A percentile compares a stretch with the other conserved stretches of the same genome.
These are phyloP conservation scores for Kuschelorhynchus macadamiae DNA, from an alignment of 2,888 invertebrate genomes.

Conservation along the genomic window DNA sequence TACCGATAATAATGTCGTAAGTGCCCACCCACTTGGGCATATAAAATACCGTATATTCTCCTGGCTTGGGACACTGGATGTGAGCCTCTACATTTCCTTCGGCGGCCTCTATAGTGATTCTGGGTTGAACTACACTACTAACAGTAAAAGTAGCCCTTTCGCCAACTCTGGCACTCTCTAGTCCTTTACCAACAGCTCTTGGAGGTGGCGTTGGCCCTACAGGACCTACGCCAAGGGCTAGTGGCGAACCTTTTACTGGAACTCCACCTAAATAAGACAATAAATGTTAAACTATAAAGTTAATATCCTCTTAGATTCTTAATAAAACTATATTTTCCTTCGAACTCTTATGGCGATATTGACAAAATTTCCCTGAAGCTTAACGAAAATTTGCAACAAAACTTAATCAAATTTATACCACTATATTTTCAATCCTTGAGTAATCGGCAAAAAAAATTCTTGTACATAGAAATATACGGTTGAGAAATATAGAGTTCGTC, in stretches of 20 bases:
- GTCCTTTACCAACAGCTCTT: conserved; percentile 78
- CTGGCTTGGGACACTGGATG: conserved; percentile 71
- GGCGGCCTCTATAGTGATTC: conserved; percentile 70
- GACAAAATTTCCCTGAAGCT: too few relatives aligned
- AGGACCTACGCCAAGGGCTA: conserved; percentile 75
- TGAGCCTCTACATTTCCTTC: conserved; percentile 74
- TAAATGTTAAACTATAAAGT: too few relatives aligned
- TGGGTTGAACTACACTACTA: conserved; percentile 74
- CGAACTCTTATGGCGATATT: too few relatives aligned
- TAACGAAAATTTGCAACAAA: too few relatives aligned
- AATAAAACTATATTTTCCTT: too few relatives aligned
- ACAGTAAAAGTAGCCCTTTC: conserved; percentile 82
- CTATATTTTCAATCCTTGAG: too few relatives aligned
- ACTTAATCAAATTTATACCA: too few relatives aligned
- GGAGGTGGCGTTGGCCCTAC: conserved; percentile 72
- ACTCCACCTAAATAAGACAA: conserved; percentile 71
- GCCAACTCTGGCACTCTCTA: conserved; percentile 79
- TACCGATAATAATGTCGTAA: conserved; percentile 87
- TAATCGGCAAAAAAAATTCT: too few relatives aligned
- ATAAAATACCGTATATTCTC: conserved; percentile 92
- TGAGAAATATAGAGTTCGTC: too few relatives aligned
- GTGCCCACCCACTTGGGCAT: conserved; percentile 92
- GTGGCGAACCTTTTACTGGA: conserved; percentile 71
- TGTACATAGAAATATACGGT: too few relatives aligned
- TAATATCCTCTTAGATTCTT: too few relatives aligned